A percentile compares a stretch with the other conserved stretches of the same genome.
Conservation (phyloP, 1,140 invertebrate genomes). For the Panonychus citri region DNA sequence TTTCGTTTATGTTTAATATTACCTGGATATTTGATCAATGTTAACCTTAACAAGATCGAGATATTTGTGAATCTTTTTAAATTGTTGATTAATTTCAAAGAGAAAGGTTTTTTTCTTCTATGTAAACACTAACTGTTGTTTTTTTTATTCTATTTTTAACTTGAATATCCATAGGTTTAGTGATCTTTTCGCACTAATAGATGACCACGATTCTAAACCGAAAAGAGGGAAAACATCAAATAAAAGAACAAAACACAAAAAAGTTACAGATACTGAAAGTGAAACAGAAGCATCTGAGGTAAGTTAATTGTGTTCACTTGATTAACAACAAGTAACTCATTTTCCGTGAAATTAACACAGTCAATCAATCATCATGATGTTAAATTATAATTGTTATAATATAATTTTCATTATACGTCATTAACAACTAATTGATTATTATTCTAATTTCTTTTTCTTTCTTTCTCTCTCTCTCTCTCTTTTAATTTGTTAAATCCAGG, state of each 20-base stretch:
- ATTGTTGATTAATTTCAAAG: no score
- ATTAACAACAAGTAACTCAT: neutral
- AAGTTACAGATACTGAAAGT: conserved; percentile 22
- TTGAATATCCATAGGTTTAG: no score
- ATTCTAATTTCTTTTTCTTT: neutral
- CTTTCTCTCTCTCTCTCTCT: no score
- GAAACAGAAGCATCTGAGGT: conserved; percentile 23
- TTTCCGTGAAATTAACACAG: neutral
- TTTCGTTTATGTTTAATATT: neutral
- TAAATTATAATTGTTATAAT: neutral
- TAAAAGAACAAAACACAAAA: conserved; percentile 22
- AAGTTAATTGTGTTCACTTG: neutral
- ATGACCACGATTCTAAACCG: conserved; percentile 38
- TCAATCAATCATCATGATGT: neutral
- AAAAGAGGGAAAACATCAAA: conserved; percentile 16
- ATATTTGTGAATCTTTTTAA: no score
- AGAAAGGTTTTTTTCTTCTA: no score
- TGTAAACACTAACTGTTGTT: no score
- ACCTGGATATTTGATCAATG: neutral
- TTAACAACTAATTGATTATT: neutral
- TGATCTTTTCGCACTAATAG: conserved; percentile 68
- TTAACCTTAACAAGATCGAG: neutral
- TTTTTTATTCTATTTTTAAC: conserved; percentile 3
- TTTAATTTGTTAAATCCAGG: no score
- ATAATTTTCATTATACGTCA: neutral